Evolutionary conservation across 2,113 vertebrate species (phyloP).

Genomic region (Chionis minor): DNA sequence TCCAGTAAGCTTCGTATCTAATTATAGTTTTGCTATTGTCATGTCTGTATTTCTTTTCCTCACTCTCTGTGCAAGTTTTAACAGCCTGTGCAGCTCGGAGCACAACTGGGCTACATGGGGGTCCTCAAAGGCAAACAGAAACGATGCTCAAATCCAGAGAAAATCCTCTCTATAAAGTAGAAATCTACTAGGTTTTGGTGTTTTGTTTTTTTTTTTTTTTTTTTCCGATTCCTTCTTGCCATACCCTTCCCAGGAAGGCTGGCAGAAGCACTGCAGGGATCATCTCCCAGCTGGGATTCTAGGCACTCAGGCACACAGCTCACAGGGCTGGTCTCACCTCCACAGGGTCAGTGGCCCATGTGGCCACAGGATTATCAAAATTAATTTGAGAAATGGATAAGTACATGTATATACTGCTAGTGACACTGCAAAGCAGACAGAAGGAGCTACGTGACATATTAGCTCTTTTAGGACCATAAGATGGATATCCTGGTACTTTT

Average conservation of each 20-base stretch:
- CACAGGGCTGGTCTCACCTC: background rate
- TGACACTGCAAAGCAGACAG: background rate
- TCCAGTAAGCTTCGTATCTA: background rate
- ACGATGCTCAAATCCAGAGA: background rate
- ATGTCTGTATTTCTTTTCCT: background rate
- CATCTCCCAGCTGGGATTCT: background rate
- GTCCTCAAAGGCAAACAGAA: background rate
- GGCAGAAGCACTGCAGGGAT: background rate
- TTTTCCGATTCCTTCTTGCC: background rate
- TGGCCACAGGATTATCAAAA: background rate
- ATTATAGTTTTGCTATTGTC: background rate
- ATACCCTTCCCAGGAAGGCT: background rate
- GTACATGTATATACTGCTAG: background rate
- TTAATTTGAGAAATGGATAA: background rate
- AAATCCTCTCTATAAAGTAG: background rate
- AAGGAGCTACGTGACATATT: background rate
- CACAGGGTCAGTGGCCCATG: background rate
- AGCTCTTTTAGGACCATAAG: background rate
- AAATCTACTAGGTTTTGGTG: rapidly evolving
- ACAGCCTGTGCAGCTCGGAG: background rate
- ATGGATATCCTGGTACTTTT: background rate
- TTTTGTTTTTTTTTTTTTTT: no score
- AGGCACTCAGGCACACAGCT: background rate
- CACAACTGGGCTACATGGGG: background rate
- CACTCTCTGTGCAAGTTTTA: background rate